Conservation (phyloP, 2,888 invertebrate species). For the Ceraclea dissimilis region DNA sequence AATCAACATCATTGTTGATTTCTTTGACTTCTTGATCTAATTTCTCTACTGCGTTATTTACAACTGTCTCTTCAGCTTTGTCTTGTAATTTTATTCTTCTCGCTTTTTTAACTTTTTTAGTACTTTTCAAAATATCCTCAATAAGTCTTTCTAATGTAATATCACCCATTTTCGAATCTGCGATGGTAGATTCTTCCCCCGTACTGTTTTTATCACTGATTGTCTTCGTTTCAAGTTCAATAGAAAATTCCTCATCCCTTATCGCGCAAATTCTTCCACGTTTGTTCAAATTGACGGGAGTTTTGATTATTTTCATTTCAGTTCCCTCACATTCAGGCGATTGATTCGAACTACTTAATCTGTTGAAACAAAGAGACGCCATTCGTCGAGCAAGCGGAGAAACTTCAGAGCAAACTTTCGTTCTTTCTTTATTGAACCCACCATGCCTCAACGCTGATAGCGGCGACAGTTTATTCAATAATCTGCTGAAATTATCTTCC, state of each 20-base stretch:
- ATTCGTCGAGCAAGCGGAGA: constrained; percentile 55
- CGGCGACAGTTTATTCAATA: constrained; percentile 22
- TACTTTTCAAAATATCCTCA: constrained; percentile 54
- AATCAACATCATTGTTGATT: not conserved
- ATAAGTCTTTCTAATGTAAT: constrained; percentile 52
- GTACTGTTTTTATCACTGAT: constrained; percentile 30
- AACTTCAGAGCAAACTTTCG: constrained; percentile 30
- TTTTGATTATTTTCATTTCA: constrained; percentile 37
- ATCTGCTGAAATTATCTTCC: constrained; percentile 20
- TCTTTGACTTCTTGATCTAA: not conserved
- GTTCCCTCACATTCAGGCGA: constrained; percentile 38
- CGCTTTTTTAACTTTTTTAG: constrained; percentile 39
- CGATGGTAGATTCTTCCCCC: constrained; percentile 41
- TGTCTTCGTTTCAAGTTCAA: constrained; percentile 48
- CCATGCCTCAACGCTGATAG: constrained; percentile 23
- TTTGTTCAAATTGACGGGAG: constrained; percentile 47
- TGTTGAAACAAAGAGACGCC: constrained; percentile 51
- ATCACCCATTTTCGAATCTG: constrained; percentile 48
- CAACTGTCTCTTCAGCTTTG: constrained; percentile 31
- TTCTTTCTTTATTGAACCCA: constrained; percentile 17
- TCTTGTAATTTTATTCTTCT: constrained; percentile 18
- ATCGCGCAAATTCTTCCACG: constrained; percentile 40
- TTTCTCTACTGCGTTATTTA: constrained; percentile 34
- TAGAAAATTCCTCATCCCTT: constrained; percentile 42
- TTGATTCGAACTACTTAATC: constrained; percentile 35